Evolutionary conservation across 2,888 invertebrate genomes (phyloP).

Genomic region (Acheta domesticus): DNA sequence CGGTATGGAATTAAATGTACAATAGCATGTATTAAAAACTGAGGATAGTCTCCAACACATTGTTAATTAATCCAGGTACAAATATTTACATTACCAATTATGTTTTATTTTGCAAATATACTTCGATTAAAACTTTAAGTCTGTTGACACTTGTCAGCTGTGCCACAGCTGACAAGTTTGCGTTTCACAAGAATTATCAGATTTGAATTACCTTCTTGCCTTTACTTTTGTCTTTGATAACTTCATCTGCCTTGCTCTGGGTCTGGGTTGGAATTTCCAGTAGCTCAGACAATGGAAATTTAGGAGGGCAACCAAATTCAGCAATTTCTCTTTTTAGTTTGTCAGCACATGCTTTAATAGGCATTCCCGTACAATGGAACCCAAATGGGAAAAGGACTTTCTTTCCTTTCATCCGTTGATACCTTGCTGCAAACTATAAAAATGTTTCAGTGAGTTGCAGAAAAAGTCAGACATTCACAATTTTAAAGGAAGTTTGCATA

Average conservation of each 20-base stretch:
- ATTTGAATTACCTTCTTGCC: constrained; percentile 68
- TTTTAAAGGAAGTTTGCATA: background rate
- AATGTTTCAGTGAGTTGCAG: constrained; percentile 27
- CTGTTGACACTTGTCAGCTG: too few relatives aligned
- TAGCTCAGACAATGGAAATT: constrained; percentile 63
- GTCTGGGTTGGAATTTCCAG: background rate
- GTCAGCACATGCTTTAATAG: constrained; percentile 98
- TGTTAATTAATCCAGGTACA: too few relatives aligned
- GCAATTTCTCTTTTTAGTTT: constrained; percentile 93
- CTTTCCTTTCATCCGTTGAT: constrained; percentile 87
- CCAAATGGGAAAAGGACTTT: constrained; percentile 94
- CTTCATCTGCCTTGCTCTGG: constrained; percentile 54
- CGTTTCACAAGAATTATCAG: background rate
- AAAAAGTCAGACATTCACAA: constrained; percentile 22
- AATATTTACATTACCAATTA: too few relatives aligned
- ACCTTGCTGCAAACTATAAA: constrained; percentile 81
- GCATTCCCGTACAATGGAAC: constrained; percentile 99
- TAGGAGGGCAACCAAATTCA: constrained; percentile 86
- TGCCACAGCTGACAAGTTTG: too few relatives aligned
- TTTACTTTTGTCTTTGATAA: constrained; percentile 81
- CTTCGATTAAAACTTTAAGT: too few relatives aligned
- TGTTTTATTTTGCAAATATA: too few relatives aligned
- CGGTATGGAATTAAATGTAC: too few relatives aligned
- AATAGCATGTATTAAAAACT: too few relatives aligned
- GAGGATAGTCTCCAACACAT: too few relatives aligned